phyloP scores from a whole-genome alignment of 2,113 vertebrate genomes.

The Brienomyrus brachyistius region DNA sequence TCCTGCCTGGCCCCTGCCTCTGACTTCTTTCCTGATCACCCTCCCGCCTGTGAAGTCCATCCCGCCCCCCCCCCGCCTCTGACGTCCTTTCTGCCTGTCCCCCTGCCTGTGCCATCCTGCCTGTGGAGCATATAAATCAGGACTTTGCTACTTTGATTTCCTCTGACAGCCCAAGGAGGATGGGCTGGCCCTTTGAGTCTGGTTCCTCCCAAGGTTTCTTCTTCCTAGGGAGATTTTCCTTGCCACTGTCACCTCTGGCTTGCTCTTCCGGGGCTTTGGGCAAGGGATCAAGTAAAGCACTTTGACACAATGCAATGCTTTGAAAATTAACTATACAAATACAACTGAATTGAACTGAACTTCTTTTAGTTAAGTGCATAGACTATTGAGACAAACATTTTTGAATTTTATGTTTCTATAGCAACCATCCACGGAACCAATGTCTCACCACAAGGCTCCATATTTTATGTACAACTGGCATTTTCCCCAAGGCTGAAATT shows the following conservation, averaged over 20 bases:
- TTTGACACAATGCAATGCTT: background rate
- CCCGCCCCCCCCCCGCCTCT: too few relatives aligned
- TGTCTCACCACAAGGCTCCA: background rate
- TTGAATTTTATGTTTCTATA: conserved; percentile 5
- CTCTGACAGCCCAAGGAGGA: too few relatives aligned
- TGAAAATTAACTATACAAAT: background rate
- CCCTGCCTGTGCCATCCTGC: background rate
- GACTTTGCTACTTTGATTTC: too few relatives aligned
- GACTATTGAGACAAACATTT: background rate
- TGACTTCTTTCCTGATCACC: too few relatives aligned
- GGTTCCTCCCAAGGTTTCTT: background rate
- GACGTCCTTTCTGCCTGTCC: too few relatives aligned
- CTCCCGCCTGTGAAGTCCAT: too few relatives aligned
- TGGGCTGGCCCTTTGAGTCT: background rate
- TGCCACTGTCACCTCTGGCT: background rate
- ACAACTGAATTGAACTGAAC: background rate
- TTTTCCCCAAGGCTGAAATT: background rate
- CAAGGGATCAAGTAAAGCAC: background rate
- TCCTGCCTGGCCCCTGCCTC: too few relatives aligned
- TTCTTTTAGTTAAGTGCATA: background rate
- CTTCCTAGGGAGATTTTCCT: background rate
- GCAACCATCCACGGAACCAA: background rate
- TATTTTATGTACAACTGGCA: background rate
- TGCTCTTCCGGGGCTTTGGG: background rate
- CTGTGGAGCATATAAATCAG: background rate